Evolutionary conservation across 2,113 vertebrate genomes (phyloP).

Genomic region (Ellobius talpinus): DNA sequence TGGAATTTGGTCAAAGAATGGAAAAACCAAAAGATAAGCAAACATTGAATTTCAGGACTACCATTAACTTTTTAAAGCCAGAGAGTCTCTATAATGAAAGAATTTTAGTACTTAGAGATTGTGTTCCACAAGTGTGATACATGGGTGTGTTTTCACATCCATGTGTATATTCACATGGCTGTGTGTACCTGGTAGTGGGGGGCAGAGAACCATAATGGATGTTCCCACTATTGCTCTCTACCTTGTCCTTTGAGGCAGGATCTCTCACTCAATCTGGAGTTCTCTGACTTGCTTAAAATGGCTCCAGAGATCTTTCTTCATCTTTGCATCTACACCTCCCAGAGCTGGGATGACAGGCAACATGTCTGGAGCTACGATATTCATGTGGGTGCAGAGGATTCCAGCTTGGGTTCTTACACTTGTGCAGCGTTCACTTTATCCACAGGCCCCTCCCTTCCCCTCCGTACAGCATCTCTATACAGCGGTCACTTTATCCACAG

Average conservation of each 20-base stretch:
- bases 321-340: neutral
- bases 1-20: conserved; percentile 41
- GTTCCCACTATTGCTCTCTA: too few relatives aligned
- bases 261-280: neutral
- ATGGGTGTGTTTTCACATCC: neutral
- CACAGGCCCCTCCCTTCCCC: neutral
- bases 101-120: neutral
- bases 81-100: neutral
- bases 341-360: neutral
- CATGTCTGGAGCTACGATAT: neutral
- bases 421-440: too few relatives aligned
- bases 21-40: neutral
- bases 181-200: neutral
- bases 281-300: neutral
- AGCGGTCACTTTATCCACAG: too few relatives aligned
- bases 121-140: neutral
- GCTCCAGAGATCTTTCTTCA: neutral
- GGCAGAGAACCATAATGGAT: neutral
- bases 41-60: conserved; percentile 3
- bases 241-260: neutral
- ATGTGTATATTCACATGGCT: neutral
- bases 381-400: neutral
- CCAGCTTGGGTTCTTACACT: neutral
- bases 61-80: neutral
- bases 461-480: neutral